Conservation (phyloP, 2,797 vertebrate genomes). For the Manis javanica region DNA sequence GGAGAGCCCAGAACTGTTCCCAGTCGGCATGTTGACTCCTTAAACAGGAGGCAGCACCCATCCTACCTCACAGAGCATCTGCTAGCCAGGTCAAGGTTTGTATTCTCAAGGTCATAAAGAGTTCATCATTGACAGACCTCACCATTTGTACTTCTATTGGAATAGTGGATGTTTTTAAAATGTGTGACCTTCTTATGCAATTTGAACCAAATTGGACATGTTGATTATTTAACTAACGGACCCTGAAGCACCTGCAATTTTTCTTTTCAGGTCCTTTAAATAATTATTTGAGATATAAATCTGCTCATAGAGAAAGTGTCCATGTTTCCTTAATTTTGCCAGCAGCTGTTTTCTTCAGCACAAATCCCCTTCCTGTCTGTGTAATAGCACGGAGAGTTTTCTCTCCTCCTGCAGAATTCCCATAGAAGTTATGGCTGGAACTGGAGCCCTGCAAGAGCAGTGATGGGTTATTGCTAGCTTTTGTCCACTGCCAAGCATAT, state of each 20-base stretch:
- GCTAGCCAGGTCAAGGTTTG: background rate
- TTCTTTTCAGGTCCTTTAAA: background rate
- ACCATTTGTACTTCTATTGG: background rate
- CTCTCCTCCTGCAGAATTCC: background rate
- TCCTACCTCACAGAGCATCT: background rate
- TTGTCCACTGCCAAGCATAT: background rate
- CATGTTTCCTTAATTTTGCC: constrained; percentile 16
- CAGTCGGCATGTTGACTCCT: background rate
- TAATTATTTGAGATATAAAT: constrained; percentile 1
- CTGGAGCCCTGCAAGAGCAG: background rate
- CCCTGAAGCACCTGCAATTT: background rate
- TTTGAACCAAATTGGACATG: background rate
- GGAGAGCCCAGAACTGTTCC: background rate
- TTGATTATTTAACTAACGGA: background rate
- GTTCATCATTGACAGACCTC: background rate
- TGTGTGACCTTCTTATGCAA: constrained; percentile 1
- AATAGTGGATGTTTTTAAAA: background rate
- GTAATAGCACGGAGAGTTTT: background rate
- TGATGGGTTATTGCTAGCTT: background rate
- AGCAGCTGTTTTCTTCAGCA: background rate
- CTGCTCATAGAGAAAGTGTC: background rate
- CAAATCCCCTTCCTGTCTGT: background rate
- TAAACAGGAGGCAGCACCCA: background rate
- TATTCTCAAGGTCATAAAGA: background rate
- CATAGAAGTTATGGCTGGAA: background rate